Percentiles rank a stretch among this genome's conserved stretches.
These are phyloP conservation scores for Harpalus rubripes DNA, from an alignment of 2,888 invertebrate species.

Conservation along the genomic window DNA sequence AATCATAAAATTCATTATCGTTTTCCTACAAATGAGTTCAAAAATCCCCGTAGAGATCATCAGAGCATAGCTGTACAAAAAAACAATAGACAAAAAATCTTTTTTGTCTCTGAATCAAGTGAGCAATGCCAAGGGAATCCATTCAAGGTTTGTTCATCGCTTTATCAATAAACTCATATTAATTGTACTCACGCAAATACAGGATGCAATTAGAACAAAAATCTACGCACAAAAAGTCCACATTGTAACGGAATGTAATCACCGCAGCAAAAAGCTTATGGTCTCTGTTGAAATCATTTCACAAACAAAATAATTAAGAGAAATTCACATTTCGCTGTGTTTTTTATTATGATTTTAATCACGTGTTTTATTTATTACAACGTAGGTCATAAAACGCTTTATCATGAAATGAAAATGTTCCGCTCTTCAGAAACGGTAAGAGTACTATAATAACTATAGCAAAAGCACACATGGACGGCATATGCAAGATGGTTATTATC, in stretches of 20 bases:
- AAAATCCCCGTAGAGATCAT: conserved; percentile 56
- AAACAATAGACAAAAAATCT: conserved; percentile 45
- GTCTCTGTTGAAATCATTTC: conserved; percentile 58
- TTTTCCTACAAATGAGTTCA: conserved; percentile 43
- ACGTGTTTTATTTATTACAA: conserved; percentile 48
- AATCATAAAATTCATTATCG: conserved; percentile 17
- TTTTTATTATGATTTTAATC: conserved; percentile 51
- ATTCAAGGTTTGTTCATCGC: conserved; percentile 60
- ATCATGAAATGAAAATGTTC: conserved; percentile 55
- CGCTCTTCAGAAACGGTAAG: conserved; percentile 8
- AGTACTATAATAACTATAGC: no score
- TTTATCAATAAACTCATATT: conserved; percentile 61
- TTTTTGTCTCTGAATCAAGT: conserved; percentile 26
- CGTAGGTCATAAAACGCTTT: conserved; percentile 45
- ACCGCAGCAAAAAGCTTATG: conserved; percentile 23
- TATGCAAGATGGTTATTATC: conserved; percentile 54
- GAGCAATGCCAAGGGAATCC: conserved; percentile 57
- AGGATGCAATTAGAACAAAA: conserved; percentile 63
- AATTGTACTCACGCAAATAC: conserved; percentile 62
- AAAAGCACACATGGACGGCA: not conserved
- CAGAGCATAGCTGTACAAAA: conserved; percentile 39
- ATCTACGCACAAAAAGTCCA: conserved; percentile 44
- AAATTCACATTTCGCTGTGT: conserved; percentile 41
- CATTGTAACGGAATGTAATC: conserved; percentile 56
- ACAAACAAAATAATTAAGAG: conserved; percentile 61